Base-by-base conservation (phyloP, 2,888 invertebrate genomes). In the Drosophila pseudotalamancana region DNA sequence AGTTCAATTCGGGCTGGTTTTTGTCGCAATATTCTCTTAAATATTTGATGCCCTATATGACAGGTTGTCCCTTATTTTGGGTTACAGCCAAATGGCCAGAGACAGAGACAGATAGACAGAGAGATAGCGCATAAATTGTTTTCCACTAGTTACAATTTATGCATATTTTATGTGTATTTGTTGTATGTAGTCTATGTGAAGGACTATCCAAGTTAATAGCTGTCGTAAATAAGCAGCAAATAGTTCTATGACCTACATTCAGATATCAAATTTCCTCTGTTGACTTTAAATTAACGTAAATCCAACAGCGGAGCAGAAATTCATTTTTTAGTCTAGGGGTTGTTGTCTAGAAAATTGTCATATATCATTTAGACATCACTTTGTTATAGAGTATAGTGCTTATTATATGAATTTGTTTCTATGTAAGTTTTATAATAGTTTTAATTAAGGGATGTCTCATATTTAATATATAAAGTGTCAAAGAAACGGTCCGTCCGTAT, bases 11-110 rank as follows among this genome's bases (percentile, higher is more conserved):
- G 27, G 56, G 37, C 43, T 55, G 71, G 43, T 63, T 48, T n/a
- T 55, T 67, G 64, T 71, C 67, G 77, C 81, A 81, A 72, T 77
- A 63, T 77, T 59, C 40, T 57, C 63, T 64, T 81, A 69, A 81
- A 81, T 81, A 82, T 81, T 81, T 81, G 49, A 81, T 81, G 60
- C 45, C 11, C 37, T 16, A 6, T 29, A 19, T 16, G 27, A 29
- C n/a, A 43, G 43, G 18, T 37, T 35, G 21, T 55, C 49, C 35
- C 35, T 40, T 34, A 16, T 35, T 9, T 5, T 3, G 14, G 14
- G 6, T 14, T 12, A 16, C 14, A 8, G 18, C 40, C 37, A 29
- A 42, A 21, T n/a, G 25, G 53, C n/a, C n/a, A 12, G 23, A 37
- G 27, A 9, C 6, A 43, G 32, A 37, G 25, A 11, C 14, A n/a